These are phyloP conservation scores for Anagrus nilaparvatae DNA, from an alignment of 1,140 invertebrate genomes.

Conservation along the genomic window DNA sequence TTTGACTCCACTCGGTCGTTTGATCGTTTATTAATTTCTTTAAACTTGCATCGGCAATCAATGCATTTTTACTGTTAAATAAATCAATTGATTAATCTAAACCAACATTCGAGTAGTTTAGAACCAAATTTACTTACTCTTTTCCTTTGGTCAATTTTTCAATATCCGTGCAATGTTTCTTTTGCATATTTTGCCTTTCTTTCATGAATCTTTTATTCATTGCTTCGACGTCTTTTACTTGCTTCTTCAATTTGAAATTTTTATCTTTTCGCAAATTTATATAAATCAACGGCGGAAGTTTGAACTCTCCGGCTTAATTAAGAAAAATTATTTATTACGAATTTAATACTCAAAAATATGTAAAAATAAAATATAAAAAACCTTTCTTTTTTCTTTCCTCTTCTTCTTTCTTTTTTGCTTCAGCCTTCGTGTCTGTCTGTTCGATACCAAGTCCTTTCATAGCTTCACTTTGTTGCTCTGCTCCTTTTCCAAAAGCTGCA, in stretches of 20 bases:
- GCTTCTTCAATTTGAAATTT: slow-evolving; percentile 88
- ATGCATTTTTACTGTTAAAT: slow-evolving; percentile 58
- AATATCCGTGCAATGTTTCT: slow-evolving; percentile 82
- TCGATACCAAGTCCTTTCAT: slow-evolving; percentile 51
- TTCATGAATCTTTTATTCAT: slow-evolving; percentile 89
- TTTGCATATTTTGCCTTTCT: slow-evolving; percentile 83
- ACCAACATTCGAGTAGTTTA: background rate
- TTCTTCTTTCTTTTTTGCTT: slow-evolving; percentile 37
- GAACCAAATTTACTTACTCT: slow-evolving; percentile 51
- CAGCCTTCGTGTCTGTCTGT: slow-evolving; percentile 36
- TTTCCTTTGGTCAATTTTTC: slow-evolving; percentile 90
- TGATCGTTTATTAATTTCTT: slow-evolving; percentile 78
- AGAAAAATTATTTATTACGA: background rate
- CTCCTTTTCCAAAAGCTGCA: slow-evolving; percentile 74
- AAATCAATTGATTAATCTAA: slow-evolving; percentile 5
- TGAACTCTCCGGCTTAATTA: slow-evolving; percentile 45
- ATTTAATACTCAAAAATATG: background rate
- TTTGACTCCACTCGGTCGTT: slow-evolving; percentile 85
- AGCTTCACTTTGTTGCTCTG: slow-evolving; percentile 65
- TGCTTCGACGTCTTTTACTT: slow-evolving; percentile 87
- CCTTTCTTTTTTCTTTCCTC: slow-evolving; percentile 30
- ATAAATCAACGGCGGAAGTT: slow-evolving; percentile 82
- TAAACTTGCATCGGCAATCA: slow-evolving; percentile 65
- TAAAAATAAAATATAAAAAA: slow-evolving; percentile 6
- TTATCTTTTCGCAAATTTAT: slow-evolving; percentile 86